Percentiles rank a stretch among this genome's conserved stretches.
phyloP scores from a whole-genome alignment of 2,113 vertebrate species.

The Ophthalmolycus amberensis region DNA sequence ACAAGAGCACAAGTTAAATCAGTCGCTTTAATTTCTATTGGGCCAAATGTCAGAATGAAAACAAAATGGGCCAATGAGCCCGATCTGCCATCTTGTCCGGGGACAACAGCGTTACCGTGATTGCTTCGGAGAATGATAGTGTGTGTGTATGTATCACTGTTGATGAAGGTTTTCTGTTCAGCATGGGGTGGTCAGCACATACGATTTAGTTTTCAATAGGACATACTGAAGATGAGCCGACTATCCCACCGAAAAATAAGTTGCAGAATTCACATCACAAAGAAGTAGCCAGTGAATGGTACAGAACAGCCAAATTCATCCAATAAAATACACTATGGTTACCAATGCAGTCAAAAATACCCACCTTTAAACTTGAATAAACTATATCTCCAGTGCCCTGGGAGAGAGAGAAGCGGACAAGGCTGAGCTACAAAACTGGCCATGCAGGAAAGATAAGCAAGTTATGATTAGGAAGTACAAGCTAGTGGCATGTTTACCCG shows the following conservation, averaged over 20 bases:
- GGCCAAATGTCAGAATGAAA: constrained; percentile 66
- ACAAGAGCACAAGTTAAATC: constrained; percentile 73
- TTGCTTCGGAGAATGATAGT: constrained; percentile 77
- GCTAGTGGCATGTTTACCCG: constrained; percentile 79
- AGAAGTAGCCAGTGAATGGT: constrained; percentile 79
- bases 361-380: constrained; percentile 83
- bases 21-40: constrained; percentile 72
- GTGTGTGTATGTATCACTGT: constrained; percentile 62
- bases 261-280: constrained; percentile 76
- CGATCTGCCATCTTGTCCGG: constrained; percentile 63
- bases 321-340: constrained; percentile 80
- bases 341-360: constrained; percentile 84
- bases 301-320: constrained; percentile 81
- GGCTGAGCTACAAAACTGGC: constrained; percentile 78
- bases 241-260: constrained; percentile 66
- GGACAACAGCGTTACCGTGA: constrained; percentile 74
- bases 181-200: constrained; percentile 80
- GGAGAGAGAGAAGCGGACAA: constrained; percentile 65
- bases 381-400: constrained; percentile 78
- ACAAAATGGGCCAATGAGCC: constrained; percentile 38
- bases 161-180: constrained; percentile 75
- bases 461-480: constrained; percentile 76
- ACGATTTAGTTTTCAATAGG: constrained; percentile 75
- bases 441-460: constrained; percentile 81
- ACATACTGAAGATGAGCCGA: constrained; percentile 69